These are phyloP conservation scores for Drymodes brunneopygia DNA, from an alignment of 2,113 vertebrate genomes.

Conservation along the genomic window DNA sequence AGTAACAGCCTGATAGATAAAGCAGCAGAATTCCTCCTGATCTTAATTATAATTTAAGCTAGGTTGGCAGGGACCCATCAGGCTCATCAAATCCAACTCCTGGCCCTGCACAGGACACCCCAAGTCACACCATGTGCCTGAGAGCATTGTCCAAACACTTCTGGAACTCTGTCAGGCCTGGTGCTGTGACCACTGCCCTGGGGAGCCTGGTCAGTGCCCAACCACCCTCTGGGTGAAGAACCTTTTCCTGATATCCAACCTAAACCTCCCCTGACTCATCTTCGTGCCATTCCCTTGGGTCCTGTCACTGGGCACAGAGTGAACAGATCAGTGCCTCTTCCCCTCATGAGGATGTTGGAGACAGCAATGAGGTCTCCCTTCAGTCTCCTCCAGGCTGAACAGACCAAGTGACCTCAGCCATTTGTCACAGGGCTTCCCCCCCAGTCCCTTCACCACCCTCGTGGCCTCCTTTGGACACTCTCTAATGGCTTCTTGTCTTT, in stretches of 20 bases:
- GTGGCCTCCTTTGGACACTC: neutral
- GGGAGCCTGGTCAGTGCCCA: neutral
- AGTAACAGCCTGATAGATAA: neutral
- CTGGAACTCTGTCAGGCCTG: neutral
- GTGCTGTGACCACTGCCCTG: neutral
- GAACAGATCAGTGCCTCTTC: no score
- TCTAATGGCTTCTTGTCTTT: neutral
- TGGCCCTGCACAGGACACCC: neutral
- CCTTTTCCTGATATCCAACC: neutral
- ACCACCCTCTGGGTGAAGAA: neutral
- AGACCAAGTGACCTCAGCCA: neutral
- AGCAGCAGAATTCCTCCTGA: neutral
- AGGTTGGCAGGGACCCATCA: neutral
- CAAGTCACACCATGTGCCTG: neutral
- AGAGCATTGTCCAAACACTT: neutral
- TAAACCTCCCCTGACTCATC: neutral
- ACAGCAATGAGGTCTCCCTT: neutral
- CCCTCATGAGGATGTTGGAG: neutral
- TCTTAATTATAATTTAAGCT: neutral
- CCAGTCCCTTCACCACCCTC: neutral
- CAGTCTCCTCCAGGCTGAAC: neutral
- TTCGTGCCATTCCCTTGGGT: neutral
- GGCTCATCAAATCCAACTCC: neutral
- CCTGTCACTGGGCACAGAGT: neutral
- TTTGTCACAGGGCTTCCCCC: neutral